phyloP scores from a whole-genome alignment of 2,888 invertebrate species.

The Lysandra coridon region DNA sequence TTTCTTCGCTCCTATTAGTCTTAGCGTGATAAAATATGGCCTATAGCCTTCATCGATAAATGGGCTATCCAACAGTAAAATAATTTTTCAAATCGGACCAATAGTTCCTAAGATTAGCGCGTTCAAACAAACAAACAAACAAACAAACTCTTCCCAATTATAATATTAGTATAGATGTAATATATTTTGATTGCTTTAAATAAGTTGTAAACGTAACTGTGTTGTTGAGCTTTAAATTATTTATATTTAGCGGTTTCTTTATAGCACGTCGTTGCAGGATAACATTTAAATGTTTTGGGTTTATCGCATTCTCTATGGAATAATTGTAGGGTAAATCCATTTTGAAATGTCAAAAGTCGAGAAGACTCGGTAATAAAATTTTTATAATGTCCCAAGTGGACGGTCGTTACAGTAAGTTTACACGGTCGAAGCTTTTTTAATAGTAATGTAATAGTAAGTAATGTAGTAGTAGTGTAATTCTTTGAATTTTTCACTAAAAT shows the following conservation, averaged over 20 bases:
- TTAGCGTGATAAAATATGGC: no score
- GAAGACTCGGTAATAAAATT: conserved; percentile 26
- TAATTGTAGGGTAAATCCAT: conserved; percentile 10
- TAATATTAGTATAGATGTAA: no score
- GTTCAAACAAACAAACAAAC: no score
- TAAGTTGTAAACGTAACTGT: no score
- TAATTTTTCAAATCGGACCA: no score
- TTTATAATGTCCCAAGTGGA: conserved; percentile 22
- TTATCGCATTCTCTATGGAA: conserved; percentile 1
- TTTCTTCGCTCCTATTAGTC: no score
- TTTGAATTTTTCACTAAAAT: not conserved
- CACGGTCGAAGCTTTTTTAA: conserved; percentile 9
- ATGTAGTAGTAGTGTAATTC: not conserved
- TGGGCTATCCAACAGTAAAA: no score
- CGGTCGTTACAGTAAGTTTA: conserved; percentile 20
- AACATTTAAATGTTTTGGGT: conserved; percentile 7
- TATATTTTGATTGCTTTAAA: no score
- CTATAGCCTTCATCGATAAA: no score
- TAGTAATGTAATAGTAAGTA: not conserved
- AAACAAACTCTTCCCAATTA: no score
- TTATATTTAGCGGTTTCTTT: not conserved
- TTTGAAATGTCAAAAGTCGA: conserved; percentile 20
- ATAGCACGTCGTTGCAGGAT: not conserved
- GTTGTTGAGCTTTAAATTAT: not conserved
- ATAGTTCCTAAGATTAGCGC: no score